Evolutionary conservation across 2,888 invertebrate genomes (phyloP), one percentile per base, ranked within the genome.

Genomic region (Drosophila affinis): DNA sequence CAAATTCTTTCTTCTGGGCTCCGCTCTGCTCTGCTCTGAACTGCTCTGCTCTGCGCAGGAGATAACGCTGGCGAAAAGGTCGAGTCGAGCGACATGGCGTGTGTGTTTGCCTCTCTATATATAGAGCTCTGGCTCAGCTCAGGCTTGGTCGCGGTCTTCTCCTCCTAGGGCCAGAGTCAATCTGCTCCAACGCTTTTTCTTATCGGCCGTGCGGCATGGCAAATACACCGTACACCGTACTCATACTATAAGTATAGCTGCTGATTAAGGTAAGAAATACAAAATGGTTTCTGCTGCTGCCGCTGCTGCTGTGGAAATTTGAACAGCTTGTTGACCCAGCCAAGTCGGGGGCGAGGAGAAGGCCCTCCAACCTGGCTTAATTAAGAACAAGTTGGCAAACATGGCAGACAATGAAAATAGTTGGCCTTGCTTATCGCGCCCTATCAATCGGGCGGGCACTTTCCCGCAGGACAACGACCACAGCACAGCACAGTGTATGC

Each of bases 401-500:
- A 84, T 67, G 69, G 63, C 54, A 78, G 73, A 71, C 83, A 80
- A 71, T 87, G 75, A 73, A 78, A 85, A 80, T 87, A 86, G 83
- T 82, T 87, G 77, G 81, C 86, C 83, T 84, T 87, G 87, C 81
- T 84, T 87, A 84, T 84, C 85, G 79, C 81, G 72, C 73, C 62
- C 78, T 74, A 86, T 86, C 79, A 78, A 76, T 75, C 86, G 77
- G 72, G 44, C 52, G 59, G 68, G 32, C 72, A 76, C 81, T 77
- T 74, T 81, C 85, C 81, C 72, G 65, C 74, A 85, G 85, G 85
- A 85, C 82, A 70, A 57, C 53, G 65, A 59, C 75, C 70, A 57
- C 46, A 54, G 7, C 29, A 9, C 29, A 29, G 2, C 7, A 14
- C 29, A 29, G 29, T 21, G n/a, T n/a, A n/a, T 21, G 18, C 2